A percentile compares a stretch with the other conserved stretches of the same genome.
phyloP scores from a whole-genome alignment of 2,888 invertebrate species.

The Drosophila subquinaria region DNA sequence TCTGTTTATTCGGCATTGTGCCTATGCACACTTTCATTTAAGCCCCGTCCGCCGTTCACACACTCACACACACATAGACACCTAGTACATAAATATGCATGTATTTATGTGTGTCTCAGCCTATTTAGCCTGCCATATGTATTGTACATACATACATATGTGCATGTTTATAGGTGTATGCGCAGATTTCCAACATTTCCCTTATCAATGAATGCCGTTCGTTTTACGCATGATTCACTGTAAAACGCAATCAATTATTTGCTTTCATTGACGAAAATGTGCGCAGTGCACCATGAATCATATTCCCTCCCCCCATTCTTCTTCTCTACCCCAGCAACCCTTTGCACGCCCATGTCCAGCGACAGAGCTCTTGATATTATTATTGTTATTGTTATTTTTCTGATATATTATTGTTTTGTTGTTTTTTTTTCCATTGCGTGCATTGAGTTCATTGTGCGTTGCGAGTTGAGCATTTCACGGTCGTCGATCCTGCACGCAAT shows the following conservation, averaged over 20 bases:
- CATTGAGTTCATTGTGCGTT: constrained; percentile 77
- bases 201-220: constrained; percentile 53
- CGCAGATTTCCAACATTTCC: constrained; percentile 17
- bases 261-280: constrained; percentile 73
- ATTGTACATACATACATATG: background rate
- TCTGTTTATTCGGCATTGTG: constrained; percentile 66
- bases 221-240: constrained; percentile 74
- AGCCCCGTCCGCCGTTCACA: constrained; percentile 26
- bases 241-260: constrained; percentile 66
- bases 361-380: constrained; percentile 17
- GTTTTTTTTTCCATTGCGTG: constrained; percentile 48
- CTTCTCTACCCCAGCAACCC: background rate
- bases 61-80: background rate
- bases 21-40: constrained; percentile 61
- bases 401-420: constrained; percentile 23
- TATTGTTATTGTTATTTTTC: constrained; percentile 28
- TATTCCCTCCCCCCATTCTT: constrained; percentile 6
- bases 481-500: constrained; percentile 78
- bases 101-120: constrained; percentile 39
- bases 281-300: constrained; percentile 71
- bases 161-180: constrained; percentile 7
- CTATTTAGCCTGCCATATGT: constrained; percentile 47
- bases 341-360: constrained; percentile 6
- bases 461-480: constrained; percentile 73
- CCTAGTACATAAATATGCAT: background rate